Evolutionary conservation across 1,140 invertebrate species (phyloP).

Genomic region (Araneus ventricosus): DNA sequence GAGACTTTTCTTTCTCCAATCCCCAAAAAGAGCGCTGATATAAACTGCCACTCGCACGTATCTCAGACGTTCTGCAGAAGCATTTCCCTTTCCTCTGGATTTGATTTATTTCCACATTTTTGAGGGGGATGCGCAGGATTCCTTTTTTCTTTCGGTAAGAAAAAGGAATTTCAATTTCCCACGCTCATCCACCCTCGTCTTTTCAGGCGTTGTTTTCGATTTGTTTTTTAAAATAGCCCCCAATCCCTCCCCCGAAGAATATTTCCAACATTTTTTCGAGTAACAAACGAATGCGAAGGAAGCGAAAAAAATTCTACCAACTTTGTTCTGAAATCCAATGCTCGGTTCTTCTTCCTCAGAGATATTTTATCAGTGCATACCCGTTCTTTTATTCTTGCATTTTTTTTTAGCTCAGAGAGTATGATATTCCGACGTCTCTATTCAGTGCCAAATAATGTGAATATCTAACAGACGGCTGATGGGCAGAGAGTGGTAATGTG

Average conservation of each 20-base stretch:
- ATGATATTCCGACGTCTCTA: constrained; percentile 36
- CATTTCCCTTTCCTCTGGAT: constrained; percentile 53
- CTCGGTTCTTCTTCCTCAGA: neutral
- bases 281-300: neutral
- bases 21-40: neutral
- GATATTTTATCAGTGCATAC: neutral
- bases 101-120: constrained; percentile 50
- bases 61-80: constrained; percentile 23
- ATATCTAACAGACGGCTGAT: neutral
- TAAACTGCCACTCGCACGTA: constrained; percentile 8
- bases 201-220: constrained; percentile 11
- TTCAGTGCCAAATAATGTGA: constrained; percentile 6
- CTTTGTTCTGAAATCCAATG: neutral
- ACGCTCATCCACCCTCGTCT: neutral
- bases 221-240: constrained; percentile 16
- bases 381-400: neutral
- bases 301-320: neutral
- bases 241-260: neutral
- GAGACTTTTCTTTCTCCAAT: neutral
- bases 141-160: neutral
- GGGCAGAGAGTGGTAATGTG: constrained; percentile 13
- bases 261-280: neutral
- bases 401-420: neutral
- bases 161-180: constrained; percentile 58
- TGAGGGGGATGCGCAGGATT: neutral